These are phyloP conservation scores for Hydropotes inermis DNA, from an alignment of 2,113 vertebrate genomes.

Conservation along the genomic window DNA sequence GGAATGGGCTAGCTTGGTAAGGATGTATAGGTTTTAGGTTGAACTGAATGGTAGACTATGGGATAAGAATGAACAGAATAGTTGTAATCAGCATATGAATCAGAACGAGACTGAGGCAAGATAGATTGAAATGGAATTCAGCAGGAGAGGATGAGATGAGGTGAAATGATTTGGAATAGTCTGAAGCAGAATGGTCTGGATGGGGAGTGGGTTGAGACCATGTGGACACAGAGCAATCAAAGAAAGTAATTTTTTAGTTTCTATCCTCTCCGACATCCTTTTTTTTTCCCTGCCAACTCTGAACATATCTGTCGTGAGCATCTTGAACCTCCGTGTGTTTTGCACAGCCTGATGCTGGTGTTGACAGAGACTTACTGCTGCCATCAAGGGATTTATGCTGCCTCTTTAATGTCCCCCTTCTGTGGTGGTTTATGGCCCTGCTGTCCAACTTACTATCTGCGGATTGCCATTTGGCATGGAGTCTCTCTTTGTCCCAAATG, in stretches of 20 bases:
- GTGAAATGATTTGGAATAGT: not conserved
- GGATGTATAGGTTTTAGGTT: not conserved
- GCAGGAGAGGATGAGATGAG: not conserved
- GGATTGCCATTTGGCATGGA: not conserved
- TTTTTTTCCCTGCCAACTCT: not conserved
- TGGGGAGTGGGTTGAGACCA: not conserved
- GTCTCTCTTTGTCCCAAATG: constrained; percentile 9
- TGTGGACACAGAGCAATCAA: not conserved
- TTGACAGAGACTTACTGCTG: constrained; percentile 35
- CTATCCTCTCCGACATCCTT: not conserved
- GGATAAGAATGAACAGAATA: not conserved
- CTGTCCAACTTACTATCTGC: constrained; percentile 14
- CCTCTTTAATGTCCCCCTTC: constrained; percentile 29
- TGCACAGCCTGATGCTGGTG: not conserved
- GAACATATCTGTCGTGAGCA: not conserved
- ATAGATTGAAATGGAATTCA: not conserved
- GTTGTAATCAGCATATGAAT: not conserved
- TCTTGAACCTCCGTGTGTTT: constrained; percentile 40
- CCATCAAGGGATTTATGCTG: not conserved
- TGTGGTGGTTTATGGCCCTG: constrained; percentile 38
- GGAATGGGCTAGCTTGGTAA: not conserved
- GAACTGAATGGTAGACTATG: not conserved
- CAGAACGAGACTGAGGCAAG: not conserved
- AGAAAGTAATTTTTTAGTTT: not conserved
- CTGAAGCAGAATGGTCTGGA: not conserved